Conservation (phyloP, 2,113 vertebrate genomes). For the Nanorana parkeri region DNA sequence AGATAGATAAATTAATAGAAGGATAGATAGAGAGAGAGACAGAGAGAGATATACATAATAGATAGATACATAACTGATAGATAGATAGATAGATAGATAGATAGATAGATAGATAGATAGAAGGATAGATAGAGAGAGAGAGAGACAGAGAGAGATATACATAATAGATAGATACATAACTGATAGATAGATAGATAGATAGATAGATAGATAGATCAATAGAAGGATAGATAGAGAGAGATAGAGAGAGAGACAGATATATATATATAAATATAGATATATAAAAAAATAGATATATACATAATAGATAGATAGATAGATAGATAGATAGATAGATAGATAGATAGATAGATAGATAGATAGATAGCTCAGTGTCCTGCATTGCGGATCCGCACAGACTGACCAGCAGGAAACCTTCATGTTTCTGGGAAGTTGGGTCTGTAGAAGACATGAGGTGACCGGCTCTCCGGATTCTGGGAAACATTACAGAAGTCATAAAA, state of each 20-base stretch:
- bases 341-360: background rate
- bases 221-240: background rate
- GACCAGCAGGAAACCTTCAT: constrained; percentile 73
- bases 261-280: background rate
- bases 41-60: background rate
- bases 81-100: background rate
- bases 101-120: background rate
- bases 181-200: background rate
- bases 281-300: background rate
- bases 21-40: background rate
- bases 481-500: constrained; percentile 68
- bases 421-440: constrained; percentile 78
- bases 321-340: constrained; percentile 29
- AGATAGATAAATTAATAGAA: background rate
- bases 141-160: background rate
- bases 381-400: constrained; percentile 70
- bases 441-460: constrained; percentile 73
- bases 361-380: constrained; percentile 64
- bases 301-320: constrained; percentile 22
- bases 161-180: background rate
- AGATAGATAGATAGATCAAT: background rate
- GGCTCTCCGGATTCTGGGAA: constrained; percentile 75
- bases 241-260: constrained; percentile 9
- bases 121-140: background rate
- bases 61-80: background rate